phyloP scores from a whole-genome alignment of 2,113 vertebrate genomes.

The Gopherus evgoodei region DNA sequence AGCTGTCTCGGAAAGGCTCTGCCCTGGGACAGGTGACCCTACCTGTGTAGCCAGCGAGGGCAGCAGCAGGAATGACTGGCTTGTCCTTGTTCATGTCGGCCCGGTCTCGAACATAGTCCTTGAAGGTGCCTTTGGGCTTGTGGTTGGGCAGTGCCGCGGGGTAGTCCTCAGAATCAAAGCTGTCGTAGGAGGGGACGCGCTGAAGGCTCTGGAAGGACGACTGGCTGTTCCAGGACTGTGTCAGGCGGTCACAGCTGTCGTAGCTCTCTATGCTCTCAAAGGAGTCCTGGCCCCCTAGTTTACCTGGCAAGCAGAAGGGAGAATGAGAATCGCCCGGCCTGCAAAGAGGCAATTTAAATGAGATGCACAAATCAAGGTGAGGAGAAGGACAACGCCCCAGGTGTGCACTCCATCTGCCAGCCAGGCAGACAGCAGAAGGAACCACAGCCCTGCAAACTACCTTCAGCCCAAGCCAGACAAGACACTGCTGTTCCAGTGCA shows the following conservation, averaged over 20 bases:
- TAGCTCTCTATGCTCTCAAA: conserved; percentile 99
- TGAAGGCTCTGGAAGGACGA: conserved; percentile 98
- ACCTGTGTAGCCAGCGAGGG: conserved; percentile 99
- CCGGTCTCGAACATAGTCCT: conserved; percentile 98
- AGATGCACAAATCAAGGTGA: rapidly evolving
- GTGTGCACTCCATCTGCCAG: rapidly evolving
- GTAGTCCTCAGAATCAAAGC: conserved; percentile 98
- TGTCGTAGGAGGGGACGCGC: conserved; percentile 97
- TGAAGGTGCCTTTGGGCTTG: conserved; percentile 99
- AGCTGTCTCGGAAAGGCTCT: neutral
- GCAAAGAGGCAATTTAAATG: neutral
- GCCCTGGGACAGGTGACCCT: neutral
- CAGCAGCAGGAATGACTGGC: conserved; percentile 97
- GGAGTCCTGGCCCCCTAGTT: conserved; percentile 96
- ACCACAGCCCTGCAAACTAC: neutral
- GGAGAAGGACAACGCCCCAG: neutral
- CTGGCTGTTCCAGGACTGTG: conserved; percentile 98
- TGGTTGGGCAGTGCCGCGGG: conserved; percentile 90
- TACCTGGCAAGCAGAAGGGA: conserved; percentile 80
- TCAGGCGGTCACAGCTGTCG: conserved; percentile 95
- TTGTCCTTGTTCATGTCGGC: conserved; percentile 99
- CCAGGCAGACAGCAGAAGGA: neutral
- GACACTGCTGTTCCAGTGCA: rapidly evolving
- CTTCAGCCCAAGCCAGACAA: neutral
- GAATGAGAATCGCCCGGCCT: neutral